Base-by-base conservation (phyloP, 2,797 vertebrate species). In the Euthynnus affinis region DNA sequence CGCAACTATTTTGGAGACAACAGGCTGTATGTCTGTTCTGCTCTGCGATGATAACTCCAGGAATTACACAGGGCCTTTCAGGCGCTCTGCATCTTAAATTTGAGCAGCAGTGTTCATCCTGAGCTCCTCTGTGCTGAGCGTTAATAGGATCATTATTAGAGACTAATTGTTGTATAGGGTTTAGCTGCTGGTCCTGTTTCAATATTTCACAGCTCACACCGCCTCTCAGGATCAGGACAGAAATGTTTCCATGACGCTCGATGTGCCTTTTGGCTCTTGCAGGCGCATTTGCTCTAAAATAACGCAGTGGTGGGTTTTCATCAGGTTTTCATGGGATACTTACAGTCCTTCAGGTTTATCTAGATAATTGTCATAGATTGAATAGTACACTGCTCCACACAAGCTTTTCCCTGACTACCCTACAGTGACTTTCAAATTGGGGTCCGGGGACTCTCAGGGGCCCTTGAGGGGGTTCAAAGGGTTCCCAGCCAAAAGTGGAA, bases 231-330 rank as follows among this genome's bases (percentile, higher is more conserved):
- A 82, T 81, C 75, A 60, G 58, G 77, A 53, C 67, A 67, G 59
- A 66, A 78, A 71, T 78, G 78, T 83, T 85, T 91, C 86, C 88
- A 55, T 91, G 80, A 91, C 83, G 80, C 75, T 52, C 12, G 65
- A 63, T 71, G 70, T 67, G 69, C 71, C 29, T 68, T 61, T 60
- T 74, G 32, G 55, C 68, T 84, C 57, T 77, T 77, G 48, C 70
- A 40, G 44, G 63, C 55, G 72, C 59, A 56, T 63, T 75, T 37
- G 63, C 34, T 60, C 56, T 6, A 59, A 76, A 69, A 67, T 51
- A 59, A 72, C 56, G 34, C 8, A 20, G 27, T 48, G 48, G 27
- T 40, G 46, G 61, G 10, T 40, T 56, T 70, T 40, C 13, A 22
- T 64, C 34, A 18, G 61, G 10, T 40, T 56, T 70, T 40, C 13